Percentiles rank a stretch among this genome's conserved stretches.
Conservation (phyloP, 1,140 invertebrate species). For the Hyphantria cunea region DNA sequence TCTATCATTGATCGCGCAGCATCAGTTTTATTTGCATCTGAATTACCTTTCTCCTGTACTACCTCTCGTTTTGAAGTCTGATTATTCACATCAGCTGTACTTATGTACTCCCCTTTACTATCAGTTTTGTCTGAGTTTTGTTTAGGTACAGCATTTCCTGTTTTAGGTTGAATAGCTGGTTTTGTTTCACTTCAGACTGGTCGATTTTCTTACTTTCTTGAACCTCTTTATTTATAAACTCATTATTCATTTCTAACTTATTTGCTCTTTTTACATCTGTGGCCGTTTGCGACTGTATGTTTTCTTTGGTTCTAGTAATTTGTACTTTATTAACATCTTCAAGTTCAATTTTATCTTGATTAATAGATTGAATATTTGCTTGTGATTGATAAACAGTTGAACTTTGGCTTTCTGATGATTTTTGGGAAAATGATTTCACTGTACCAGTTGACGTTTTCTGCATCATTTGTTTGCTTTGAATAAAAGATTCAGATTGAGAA, state of each 20-base stretch:
- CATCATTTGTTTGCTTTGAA: conserved; percentile 53
- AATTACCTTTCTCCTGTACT: conserved; percentile 11
- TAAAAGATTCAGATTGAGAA: conserved; percentile 54
- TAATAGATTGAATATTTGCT: conserved; percentile 49
- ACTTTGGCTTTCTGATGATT: conserved; percentile 57
- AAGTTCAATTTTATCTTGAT: conserved; percentile 41
- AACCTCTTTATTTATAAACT: too few species aligned
- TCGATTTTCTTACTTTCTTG: not conserved
- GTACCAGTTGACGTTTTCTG: conserved; percentile 58
- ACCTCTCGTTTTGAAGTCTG: conserved; percentile 3
- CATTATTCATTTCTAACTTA: too few species aligned
- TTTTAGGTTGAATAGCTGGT: not conserved
- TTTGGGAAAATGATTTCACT: conserved; percentile 61
- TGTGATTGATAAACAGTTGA: conserved; percentile 64
- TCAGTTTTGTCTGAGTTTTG: not conserved
- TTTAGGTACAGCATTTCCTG: not conserved
- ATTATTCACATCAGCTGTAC: not conserved
- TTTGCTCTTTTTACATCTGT: conserved; percentile 13
- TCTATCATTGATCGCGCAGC: conserved; percentile 82
- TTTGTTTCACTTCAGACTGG: not conserved
- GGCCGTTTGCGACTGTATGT: conserved; percentile 12
- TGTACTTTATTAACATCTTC: conserved; percentile 23
- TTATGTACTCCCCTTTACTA: not conserved
- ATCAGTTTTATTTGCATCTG: conserved; percentile 54
- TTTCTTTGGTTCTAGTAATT: conserved; percentile 23